Evolutionary conservation across 2,113 vertebrate genomes (phyloP).

Genomic region (Oostethus manadensis): DNA sequence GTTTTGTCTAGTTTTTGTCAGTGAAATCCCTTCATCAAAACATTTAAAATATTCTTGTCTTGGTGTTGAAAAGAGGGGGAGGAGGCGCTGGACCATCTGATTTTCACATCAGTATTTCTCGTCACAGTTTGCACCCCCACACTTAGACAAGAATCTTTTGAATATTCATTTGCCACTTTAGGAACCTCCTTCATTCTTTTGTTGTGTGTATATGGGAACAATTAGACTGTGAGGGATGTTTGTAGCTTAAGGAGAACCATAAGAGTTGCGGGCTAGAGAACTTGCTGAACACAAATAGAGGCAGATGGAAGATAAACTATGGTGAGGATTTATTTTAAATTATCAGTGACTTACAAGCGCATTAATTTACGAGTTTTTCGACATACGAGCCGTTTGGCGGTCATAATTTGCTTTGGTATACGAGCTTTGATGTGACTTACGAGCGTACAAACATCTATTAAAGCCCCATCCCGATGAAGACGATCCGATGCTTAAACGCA

Average conservation of each 20-base stretch:
- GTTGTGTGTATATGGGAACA: slow-evolving; percentile 33
- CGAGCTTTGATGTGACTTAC: too few relatives aligned
- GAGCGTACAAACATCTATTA: too few relatives aligned
- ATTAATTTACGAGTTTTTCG: too few relatives aligned
- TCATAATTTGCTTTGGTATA: too few relatives aligned
- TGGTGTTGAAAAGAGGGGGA: slow-evolving; percentile 2
- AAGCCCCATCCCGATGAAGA: too few relatives aligned
- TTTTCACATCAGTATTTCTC: slow-evolving; percentile 49
- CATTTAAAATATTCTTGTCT: slow-evolving; percentile 42
- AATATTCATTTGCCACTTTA: slow-evolving; percentile 30
- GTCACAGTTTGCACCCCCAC: slow-evolving; percentile 21
- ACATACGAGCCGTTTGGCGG: too few relatives aligned
- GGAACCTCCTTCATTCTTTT: slow-evolving; percentile 31
- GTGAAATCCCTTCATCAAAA: slow-evolving; percentile 40
- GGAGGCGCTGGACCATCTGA: slow-evolving; percentile 47
- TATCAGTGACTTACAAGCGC: too few relatives aligned
- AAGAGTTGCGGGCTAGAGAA: slow-evolving; percentile 26
- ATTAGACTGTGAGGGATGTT: slow-evolving; percentile 42
- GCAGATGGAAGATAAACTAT: slow-evolving; percentile 11
- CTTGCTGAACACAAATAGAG: slow-evolving; percentile 56
- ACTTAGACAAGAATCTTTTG: slow-evolving; percentile 28
- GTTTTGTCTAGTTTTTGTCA: not conserved
- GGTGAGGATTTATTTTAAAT: too few relatives aligned
- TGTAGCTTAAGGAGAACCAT: slow-evolving; percentile 23
- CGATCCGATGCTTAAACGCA: too few relatives aligned